Evolutionary conservation across 2,113 vertebrate genomes (phyloP), one percentile per base, ranked within the genome.

Genomic region (Syrmaticus mikado): DNA sequence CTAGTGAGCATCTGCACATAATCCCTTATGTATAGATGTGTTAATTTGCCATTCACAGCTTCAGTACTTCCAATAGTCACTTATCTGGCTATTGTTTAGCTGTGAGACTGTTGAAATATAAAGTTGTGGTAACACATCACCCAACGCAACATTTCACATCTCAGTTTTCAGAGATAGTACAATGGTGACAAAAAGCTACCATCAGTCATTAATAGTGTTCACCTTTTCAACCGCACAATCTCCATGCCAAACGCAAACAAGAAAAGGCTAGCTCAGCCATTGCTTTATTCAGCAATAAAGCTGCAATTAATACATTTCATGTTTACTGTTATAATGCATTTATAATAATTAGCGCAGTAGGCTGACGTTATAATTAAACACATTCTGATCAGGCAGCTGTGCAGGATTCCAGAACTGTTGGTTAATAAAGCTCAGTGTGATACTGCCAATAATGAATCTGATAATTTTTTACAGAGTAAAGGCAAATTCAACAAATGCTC

Each of bases 401-500:
- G 21, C 38, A 83, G 76, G 34, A 83, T 85, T 67, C 67, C 55
- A 36, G 85, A 74, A 13, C n/a, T 92, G 68, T 30, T 90, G 57
- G 65, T 88, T 93, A 90, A 88, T 75, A 66, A 92, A 90, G 88
- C 53, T 95, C 43, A 8, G 55, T 64, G 38, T 83, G 78, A 60
- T 85, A 67, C 41, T 52, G 32, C 90, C 82, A 67, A 36, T 60
- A 95, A 71, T 68, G 90, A 94, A 83, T 79, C 72, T 55, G 68
- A 68, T 93, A 92, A 88, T 92, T 96, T 70, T 85, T 92, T 81
- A 71, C 41, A 85, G 38, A 46, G 38, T 77, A 96, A 95, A 91
- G 34, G 46, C 85, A 91, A 80, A 87, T 91, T 94, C 82, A 89
- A 73, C 82, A 94, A 95, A 82, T 89, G 85, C 65, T 96, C 52